Conservation (phyloP, 2,113 vertebrate genomes). For the Macquaria australasica region DNA sequence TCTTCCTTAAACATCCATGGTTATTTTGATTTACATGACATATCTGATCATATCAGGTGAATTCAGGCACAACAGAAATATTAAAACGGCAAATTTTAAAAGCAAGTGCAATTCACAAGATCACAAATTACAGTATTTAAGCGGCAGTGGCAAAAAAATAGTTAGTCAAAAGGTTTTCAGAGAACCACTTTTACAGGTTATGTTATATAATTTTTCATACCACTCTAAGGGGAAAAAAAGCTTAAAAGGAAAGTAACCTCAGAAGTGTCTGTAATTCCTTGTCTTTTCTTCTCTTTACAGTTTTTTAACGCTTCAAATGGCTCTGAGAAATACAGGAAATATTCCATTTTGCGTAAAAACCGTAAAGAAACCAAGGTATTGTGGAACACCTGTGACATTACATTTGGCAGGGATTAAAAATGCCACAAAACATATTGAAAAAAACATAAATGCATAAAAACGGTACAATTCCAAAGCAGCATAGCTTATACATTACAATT, state of each 20-base stretch:
- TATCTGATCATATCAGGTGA: conserved; percentile 17
- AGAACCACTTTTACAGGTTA: conserved; percentile 4
- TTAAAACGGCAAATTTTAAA: conserved; percentile 19
- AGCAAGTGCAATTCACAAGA: conserved; percentile 29
- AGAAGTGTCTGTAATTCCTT: conserved; percentile 17
- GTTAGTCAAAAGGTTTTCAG: neutral
- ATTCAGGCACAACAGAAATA: conserved; percentile 18
- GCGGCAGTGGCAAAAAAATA: conserved; percentile 27
- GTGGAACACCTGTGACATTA: neutral
- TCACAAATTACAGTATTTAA: conserved; percentile 26
- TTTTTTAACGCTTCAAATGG: conserved; percentile 6
- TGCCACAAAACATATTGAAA: conserved; percentile 20
- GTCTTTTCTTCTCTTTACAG: conserved; percentile 5
- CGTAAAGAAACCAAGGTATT: neutral
- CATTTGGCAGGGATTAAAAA: conserved; percentile 33
- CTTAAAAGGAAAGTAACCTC: conserved; percentile 21
- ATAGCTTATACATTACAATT: conserved; percentile 69
- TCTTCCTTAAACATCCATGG: neutral
- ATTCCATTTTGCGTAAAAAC: conserved; percentile 8
- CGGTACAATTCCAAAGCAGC: conserved; percentile 28
- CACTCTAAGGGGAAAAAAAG: neutral
- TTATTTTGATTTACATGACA: conserved; percentile 28
- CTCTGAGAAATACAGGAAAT: conserved; percentile 8
- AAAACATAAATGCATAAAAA: conserved; percentile 23
- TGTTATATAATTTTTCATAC: conserved; percentile 24